Conservation (phyloP, 2,113 vertebrate species). For the mouse (Mus musculus) region DNA sequence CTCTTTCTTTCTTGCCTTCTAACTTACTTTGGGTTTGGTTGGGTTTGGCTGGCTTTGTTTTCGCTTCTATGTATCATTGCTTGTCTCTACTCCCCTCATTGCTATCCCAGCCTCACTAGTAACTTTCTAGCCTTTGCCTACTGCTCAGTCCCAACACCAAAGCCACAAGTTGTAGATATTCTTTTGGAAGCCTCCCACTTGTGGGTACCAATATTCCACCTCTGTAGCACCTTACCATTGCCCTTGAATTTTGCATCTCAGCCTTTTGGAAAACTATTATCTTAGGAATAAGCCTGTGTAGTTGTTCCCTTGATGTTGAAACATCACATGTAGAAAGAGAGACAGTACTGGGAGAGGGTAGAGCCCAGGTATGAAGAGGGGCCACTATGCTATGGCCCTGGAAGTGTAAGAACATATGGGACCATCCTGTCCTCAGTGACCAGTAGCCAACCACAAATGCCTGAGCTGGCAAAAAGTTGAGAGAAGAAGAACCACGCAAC, state of each 20-base stretch:
- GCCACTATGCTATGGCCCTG: neutral
- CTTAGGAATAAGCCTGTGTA: neutral
- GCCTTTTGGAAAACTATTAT: neutral
- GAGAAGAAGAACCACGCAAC: neutral
- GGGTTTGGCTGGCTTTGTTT: neutral
- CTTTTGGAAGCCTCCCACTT: neutral
- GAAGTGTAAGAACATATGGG: neutral
- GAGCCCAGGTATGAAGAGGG: neutral
- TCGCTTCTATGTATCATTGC: neutral
- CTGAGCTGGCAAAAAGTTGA: neutral
- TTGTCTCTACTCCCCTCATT: neutral
- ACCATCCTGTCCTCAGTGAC: too few relatives aligned
- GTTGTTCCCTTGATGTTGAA: neutral
- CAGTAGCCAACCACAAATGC: neutral
- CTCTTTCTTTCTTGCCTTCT: neutral
- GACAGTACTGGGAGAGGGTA: neutral
- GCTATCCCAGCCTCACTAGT: neutral
- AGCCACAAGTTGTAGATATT: neutral
- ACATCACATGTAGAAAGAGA: neutral
- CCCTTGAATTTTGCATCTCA: neutral
- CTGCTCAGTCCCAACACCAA: neutral
- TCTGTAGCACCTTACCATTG: neutral
- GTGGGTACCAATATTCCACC: too few relatives aligned
- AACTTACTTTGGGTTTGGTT: neutral
- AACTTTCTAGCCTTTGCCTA: neutral